A percentile compares a stretch with the other conserved stretches of the same genome.
Evolutionary conservation across 2,888 invertebrate genomes (phyloP).

Genomic region (Calameuta pallipes): DNA sequence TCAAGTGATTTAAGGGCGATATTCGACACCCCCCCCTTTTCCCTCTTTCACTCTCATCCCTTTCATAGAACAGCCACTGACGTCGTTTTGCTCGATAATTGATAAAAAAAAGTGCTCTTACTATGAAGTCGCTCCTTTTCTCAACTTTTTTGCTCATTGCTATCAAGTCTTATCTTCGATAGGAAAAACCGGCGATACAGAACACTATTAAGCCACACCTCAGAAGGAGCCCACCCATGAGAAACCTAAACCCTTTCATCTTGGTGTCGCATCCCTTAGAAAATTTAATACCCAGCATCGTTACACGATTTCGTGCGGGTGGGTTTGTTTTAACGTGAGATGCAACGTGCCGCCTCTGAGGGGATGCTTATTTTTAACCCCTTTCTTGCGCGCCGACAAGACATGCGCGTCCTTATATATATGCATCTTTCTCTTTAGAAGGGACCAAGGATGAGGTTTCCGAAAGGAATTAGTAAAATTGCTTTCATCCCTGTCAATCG

Average conservation of each 20-base stretch:
- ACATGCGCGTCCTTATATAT: not conserved
- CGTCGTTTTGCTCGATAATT: not conserved
- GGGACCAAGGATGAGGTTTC: not conserved
- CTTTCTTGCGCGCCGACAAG: conserved; percentile 5
- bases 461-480: not conserved
- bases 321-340: conserved; percentile 34
- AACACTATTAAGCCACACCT: not conserved
- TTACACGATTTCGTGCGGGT: conserved; percentile 27
- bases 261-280: conserved; percentile 29
- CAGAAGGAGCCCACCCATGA: conserved; percentile 37
- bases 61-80: not conserved
- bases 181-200: not conserved
- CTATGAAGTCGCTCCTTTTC: not conserved
- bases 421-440: not conserved
- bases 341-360: conserved; percentile 30
- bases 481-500: not conserved
- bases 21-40: not conserved
- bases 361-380: conserved; percentile 32
- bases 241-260: conserved; percentile 34
- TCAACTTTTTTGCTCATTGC: not conserved
- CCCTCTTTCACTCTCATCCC: not conserved
- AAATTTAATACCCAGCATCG: conserved; percentile 22
- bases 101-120: not conserved
- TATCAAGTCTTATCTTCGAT: not conserved
- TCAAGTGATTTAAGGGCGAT: conserved; percentile 23